Conservation (phyloP, 1,140 invertebrate species). For the Tetragonula clypearis region DNA sequence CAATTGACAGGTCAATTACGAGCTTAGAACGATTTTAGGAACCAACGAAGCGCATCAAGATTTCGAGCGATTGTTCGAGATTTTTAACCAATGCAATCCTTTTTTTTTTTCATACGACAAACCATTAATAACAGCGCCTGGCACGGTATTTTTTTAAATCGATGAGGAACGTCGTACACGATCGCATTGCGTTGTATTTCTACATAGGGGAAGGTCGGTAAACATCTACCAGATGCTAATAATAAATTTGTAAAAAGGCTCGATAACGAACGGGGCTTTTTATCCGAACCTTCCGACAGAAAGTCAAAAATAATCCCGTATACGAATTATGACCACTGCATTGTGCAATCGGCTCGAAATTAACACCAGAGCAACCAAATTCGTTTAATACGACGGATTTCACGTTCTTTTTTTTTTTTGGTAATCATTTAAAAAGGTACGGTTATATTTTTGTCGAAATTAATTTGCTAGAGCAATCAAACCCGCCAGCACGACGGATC, state of each 20-base stretch:
- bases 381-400: too few relatives aligned
- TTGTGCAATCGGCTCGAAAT: neutral
- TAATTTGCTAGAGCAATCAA: too few relatives aligned
- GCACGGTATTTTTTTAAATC: neutral
- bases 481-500: too few relatives aligned
- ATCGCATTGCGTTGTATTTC: neutral
- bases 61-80: neutral
- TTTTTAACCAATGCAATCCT: neutral
- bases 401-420: too few relatives aligned
- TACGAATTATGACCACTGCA: neutral
- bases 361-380: too few relatives aligned
- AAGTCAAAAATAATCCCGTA: neutral
- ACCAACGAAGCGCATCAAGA: neutral
- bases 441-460: too few relatives aligned
- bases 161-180: neutral
- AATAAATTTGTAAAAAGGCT: constrained; percentile 21
- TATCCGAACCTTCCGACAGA: neutral
- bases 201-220: constrained; percentile 22
- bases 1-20: constrained; percentile 23
- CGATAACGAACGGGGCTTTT: neutral
- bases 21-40: constrained; percentile 5
- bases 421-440: too few relatives aligned
- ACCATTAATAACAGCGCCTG: constrained; percentile 35
- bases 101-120: neutral
- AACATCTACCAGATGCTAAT: constrained; percentile 21